Percentiles rank a stretch among this genome's conserved stretches.
These are phyloP conservation scores for Pentamera pediparva DNA, from an alignment of 53 echinoderm and acorn worm genomes.

Conservation along the genomic window DNA sequence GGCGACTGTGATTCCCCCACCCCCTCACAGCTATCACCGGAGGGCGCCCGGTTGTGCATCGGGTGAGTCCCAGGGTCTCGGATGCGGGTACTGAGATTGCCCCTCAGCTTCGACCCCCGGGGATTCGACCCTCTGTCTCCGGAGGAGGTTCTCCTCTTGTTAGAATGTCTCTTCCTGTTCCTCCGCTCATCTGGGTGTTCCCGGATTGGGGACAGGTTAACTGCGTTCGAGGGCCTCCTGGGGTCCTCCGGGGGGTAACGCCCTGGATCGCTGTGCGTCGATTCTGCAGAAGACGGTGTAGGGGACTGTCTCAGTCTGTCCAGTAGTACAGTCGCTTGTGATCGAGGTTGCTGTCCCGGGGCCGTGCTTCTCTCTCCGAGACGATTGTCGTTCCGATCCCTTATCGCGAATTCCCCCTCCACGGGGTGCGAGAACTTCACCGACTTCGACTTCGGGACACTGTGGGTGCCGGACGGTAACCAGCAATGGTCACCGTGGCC, in stretches of 20 bases:
- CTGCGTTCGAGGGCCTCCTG: background rate
- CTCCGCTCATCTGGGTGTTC: constrained; percentile 35
- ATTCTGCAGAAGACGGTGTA: background rate
- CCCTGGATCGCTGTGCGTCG: constrained; percentile 5
- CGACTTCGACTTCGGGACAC: constrained; percentile 27
- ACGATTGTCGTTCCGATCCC: constrained; percentile 12
- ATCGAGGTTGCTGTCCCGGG: background rate
- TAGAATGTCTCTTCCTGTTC: constrained; percentile 1
- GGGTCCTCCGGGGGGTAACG: background rate
- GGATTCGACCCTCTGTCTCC: background rate
- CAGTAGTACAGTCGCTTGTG: constrained; percentile 19
- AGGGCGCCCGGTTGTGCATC: constrained; percentile 17
- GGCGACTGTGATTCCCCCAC: background rate
- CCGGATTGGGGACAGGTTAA: constrained; percentile 28
- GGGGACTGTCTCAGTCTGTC: constrained; percentile 18
- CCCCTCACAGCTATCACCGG: background rate
- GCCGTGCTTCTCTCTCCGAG: background rate
- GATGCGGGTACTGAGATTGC: background rate
- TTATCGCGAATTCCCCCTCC: background rate
- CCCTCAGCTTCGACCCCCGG: background rate
- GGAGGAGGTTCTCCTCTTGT: background rate
- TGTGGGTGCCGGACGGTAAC: constrained; percentile 36
- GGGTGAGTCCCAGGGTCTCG: background rate
- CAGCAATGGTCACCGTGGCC: constrained; percentile 94
- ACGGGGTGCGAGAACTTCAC: constrained; percentile 15